These are phyloP conservation scores for Diceros bicornis DNA, from an alignment of 2,797 vertebrate genomes.

Conservation along the genomic window DNA sequence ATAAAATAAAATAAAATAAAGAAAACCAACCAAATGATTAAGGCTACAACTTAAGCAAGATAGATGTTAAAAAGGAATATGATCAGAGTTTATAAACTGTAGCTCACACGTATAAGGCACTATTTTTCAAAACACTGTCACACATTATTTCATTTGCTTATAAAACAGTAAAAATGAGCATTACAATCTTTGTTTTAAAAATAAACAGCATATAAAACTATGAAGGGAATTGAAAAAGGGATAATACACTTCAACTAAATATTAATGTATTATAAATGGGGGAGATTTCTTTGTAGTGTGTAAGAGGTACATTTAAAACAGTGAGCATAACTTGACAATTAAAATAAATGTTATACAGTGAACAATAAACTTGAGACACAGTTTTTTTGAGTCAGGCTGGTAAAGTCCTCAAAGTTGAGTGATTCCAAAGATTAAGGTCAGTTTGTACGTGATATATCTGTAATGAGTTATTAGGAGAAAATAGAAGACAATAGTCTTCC, in stretches of 20 bases:
- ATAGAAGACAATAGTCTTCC: constrained; percentile 5
- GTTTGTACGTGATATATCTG: not conserved
- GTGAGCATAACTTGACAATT: not conserved
- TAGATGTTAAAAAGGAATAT: not conserved
- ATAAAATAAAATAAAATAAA: no score
- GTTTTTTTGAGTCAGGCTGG: not conserved
- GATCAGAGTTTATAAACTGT: constrained; percentile 22
- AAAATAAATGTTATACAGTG: not conserved
- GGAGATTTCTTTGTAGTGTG: not conserved
- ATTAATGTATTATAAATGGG: not conserved
- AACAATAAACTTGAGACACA: not conserved
- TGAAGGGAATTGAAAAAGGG: not conserved
- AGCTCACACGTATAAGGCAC: not conserved
- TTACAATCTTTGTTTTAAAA: not conserved
- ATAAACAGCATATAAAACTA: not conserved
- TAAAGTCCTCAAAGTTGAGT: not conserved
- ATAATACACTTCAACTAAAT: not conserved
- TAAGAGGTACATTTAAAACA: constrained; percentile 52
- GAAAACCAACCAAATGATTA: not conserved
- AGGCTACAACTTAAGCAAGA: not conserved
- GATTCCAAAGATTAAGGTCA: constrained; percentile 47
- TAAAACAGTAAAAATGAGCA: constrained; percentile 5
- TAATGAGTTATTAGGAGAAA: not conserved
- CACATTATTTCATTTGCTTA: constrained; percentile 33
- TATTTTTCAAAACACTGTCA: constrained; percentile 43